These are phyloP conservation scores for Calyptommatus sinebrachiatus DNA, from an alignment of 2,113 vertebrate genomes.

Conservation along the genomic window DNA sequence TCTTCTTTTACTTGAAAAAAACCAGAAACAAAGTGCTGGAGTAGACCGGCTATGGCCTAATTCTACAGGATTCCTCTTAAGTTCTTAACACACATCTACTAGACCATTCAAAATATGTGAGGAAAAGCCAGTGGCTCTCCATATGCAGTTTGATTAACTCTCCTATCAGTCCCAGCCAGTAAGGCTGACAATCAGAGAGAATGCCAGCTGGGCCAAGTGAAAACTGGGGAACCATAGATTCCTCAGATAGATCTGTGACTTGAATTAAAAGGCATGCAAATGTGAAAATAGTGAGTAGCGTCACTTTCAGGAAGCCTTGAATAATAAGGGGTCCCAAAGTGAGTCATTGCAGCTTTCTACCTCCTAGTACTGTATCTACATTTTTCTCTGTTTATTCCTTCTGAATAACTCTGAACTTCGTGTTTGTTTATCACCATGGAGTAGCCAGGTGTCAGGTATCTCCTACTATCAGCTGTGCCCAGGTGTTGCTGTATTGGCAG, in stretches of 20 bases:
- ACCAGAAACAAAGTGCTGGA: no score
- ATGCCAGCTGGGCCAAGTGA: background rate
- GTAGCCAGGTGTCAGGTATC: background rate
- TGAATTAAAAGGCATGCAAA: background rate
- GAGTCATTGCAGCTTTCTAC: background rate
- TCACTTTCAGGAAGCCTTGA: background rate
- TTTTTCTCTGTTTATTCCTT: background rate
- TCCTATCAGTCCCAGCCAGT: background rate
- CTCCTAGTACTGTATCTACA: background rate
- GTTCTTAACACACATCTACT: no score
- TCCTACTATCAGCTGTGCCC: background rate
- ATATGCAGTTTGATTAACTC: background rate
- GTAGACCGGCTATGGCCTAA: no score
- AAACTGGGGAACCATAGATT: background rate
- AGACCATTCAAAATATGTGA: no score
- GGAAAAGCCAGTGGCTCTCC: no score
- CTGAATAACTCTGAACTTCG: background rate
- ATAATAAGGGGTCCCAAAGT: background rate
- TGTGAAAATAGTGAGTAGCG: no score
- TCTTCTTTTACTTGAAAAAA: no score
- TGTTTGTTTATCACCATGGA: background rate
- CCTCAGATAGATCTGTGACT: background rate
- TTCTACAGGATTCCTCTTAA: no score
- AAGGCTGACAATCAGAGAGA: background rate
- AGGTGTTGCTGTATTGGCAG: background rate